Conservation (phyloP, 1,140 invertebrate species). For the Condylostylus longicornis region DNA sequence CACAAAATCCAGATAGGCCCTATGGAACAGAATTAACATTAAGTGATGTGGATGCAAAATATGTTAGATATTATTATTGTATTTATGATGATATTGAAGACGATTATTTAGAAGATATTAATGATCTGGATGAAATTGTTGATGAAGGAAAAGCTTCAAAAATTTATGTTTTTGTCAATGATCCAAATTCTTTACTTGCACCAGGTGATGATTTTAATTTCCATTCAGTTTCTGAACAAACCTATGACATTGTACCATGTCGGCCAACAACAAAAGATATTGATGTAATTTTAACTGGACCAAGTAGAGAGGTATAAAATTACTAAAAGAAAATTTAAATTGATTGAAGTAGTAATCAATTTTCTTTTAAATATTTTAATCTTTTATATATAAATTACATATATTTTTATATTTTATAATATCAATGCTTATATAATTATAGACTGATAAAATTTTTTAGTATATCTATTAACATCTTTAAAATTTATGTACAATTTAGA, state of each 20-base stretch:
- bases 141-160: slow-evolving; percentile 33
- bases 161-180: slow-evolving; percentile 50
- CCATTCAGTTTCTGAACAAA: slow-evolving; percentile 30
- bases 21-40: slow-evolving; percentile 32
- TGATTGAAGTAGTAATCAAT: neutral
- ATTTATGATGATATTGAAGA: slow-evolving; percentile 27
- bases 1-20: slow-evolving; percentile 24
- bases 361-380: neutral
- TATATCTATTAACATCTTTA: neutral
- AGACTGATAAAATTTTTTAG: neutral
- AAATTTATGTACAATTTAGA: slow-evolving; percentile 1
- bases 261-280: slow-evolving; percentile 49
- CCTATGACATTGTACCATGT: slow-evolving; percentile 41
- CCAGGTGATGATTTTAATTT: slow-evolving; percentile 33
- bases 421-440: neutral
- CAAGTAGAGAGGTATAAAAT: slow-evolving; percentile 20
- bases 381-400: neutral
- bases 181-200: slow-evolving; percentile 29
- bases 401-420: neutral
- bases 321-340: neutral
- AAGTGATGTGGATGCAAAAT: slow-evolving; percentile 28
- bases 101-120: slow-evolving; percentile 20
- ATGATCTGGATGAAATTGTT: slow-evolving; percentile 27
- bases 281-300: slow-evolving; percentile 37
- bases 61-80: slow-evolving; percentile 48